Base-by-base conservation (phyloP, 2,888 invertebrate species). In the Drosophila hawaiiensis region DNA sequence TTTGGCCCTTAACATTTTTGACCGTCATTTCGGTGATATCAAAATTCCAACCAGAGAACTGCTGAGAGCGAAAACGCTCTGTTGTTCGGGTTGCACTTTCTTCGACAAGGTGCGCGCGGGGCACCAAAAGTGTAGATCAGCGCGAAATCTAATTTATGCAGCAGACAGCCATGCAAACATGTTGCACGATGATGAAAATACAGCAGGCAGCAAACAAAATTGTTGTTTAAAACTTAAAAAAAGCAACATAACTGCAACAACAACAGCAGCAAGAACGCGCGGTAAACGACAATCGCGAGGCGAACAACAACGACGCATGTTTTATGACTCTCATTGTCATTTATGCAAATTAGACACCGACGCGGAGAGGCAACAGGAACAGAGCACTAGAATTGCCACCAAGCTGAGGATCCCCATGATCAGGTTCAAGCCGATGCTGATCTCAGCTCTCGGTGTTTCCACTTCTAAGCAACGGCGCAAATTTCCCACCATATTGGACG, bases 281-380 rank as follows among this genome's bases (percentile, higher is more conserved):
- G 54, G 78, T 68, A 70, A 70, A 73, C 74, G 73, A 83, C 81
- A 81, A 77, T 80, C 63, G 76, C 66, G 78, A 65, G 71, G 47
- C 65, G 76, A 82, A 86, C 87, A 86, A 86, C 83, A 84, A 83
- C 85, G 83, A 90, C 90, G 90, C 88, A 91, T 91, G 91, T 91
- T 88, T 91, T 91, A 90, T 91, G 91, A 91, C 88, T 89, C 86
- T 83, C 90, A 91, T 91, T 91, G 91, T 87, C 85, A 90, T 90
- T 90, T 90, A 90, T 90, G 90, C 86, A 90, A 90, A 90, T 90
- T 83, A 78, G 90, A 80, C 80, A 80, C 73, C 78, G 73, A 66
- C 61, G 16, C 58, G 22, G 37, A 12, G 31, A 31, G 39, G 29
- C 29, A 56, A 47, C 49, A 72, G 4, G 33, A 69, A 31, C 61